phyloP scores from a whole-genome alignment of 2,888 invertebrate genomes.

The Rhodophaea formosa region DNA sequence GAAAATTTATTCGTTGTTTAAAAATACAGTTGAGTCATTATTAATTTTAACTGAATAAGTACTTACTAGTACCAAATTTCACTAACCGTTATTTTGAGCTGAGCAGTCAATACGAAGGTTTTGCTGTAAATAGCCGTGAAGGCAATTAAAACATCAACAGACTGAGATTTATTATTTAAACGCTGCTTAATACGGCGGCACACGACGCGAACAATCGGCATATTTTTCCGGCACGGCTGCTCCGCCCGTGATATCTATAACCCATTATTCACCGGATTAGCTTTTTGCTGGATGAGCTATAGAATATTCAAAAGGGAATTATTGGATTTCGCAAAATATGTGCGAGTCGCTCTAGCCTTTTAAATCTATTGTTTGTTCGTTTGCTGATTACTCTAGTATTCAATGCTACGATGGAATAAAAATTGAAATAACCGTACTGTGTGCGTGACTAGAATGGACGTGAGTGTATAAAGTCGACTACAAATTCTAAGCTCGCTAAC shows the following conservation, averaged over 20 bases:
- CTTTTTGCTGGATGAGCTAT: conserved; percentile 72
- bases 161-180: conserved; percentile 56
- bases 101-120: conserved; percentile 20
- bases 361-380: conserved; percentile 25
- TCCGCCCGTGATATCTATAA: conserved; percentile 72
- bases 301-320: conserved; percentile 77
- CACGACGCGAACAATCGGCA: conserved; percentile 59
- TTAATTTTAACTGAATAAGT: too few species aligned
- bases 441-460: conserved; percentile 22
- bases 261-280: conserved; percentile 77
- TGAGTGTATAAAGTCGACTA: conserved; percentile 14
- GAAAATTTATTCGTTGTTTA: too few species aligned
- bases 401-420: conserved; percentile 28
- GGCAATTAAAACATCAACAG: conserved; percentile 54
- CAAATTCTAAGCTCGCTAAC: conserved; percentile 17
- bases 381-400: conserved; percentile 27
- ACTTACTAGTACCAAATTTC: not conserved
- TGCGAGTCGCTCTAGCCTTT: conserved; percentile 42
- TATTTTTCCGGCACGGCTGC: conserved; percentile 71
- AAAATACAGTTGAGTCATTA: too few species aligned
- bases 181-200: conserved; percentile 50
- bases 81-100: not conserved
- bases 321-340: conserved; percentile 62
- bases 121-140: conserved; percentile 26
- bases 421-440: conserved; percentile 22